Percentiles rank a stretch among this genome's conserved stretches.
These are phyloP conservation scores for Scophthalmus maximus DNA, from an alignment of 2,113 vertebrate species.

Conservation along the genomic window DNA sequence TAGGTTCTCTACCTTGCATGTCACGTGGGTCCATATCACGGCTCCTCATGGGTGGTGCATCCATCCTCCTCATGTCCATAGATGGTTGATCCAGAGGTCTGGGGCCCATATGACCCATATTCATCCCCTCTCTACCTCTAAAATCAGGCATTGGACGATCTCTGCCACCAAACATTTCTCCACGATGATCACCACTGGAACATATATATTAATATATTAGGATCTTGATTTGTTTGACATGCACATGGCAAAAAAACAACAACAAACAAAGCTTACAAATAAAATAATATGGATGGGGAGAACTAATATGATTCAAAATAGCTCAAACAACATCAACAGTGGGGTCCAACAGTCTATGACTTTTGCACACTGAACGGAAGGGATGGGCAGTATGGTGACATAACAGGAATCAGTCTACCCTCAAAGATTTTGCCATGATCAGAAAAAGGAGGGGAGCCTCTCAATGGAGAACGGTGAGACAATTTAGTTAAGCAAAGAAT, in stretches of 20 bases:
- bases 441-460: not conserved
- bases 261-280: not conserved
- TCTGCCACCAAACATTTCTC: conserved; percentile 82
- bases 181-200: conserved; percentile 83
- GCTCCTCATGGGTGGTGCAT: conserved; percentile 86
- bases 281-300: not conserved
- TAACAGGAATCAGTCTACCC: not conserved
- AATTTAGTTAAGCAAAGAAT: too few relatives aligned
- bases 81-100: conserved; percentile 86
- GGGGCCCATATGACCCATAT: conserved; percentile 86
- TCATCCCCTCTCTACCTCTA: conserved; percentile 87
- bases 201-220: conserved; percentile 44
- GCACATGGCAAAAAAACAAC: not conserved
- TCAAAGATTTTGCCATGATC: not conserved
- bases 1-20: conserved; percentile 88
- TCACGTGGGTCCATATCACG: conserved; percentile 87
- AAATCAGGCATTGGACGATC: conserved; percentile 80
- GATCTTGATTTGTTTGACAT: not conserved
- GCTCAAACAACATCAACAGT: too few relatives aligned
- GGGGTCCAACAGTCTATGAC: too few relatives aligned
- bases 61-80: conserved; percentile 90
- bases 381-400: too few relatives aligned
- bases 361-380: too few relatives aligned
- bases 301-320: not conserved
- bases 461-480: not conserved